Percentiles rank a stretch among this genome's conserved stretches.
Evolutionary conservation across 2,113 vertebrate genomes (phyloP).

Genomic region (Balaeniceps rex): DNA sequence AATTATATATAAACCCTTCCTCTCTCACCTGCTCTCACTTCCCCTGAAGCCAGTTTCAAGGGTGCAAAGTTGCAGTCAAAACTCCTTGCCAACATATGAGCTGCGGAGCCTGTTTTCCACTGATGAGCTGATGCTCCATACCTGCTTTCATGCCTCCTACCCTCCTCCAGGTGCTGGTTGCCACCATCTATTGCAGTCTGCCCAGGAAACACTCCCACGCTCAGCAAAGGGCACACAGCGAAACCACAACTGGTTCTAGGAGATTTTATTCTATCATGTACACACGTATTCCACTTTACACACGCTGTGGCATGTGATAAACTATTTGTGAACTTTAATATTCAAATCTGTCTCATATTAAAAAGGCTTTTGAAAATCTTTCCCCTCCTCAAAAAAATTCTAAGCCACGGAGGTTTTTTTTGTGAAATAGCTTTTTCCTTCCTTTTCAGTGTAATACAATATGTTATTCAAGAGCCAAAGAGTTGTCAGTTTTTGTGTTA

Average conservation of each 20-base stretch:
- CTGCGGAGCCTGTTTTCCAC: rapidly evolving
- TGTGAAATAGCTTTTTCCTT: background rate
- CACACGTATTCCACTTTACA: background rate
- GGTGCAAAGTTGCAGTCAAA: background rate
- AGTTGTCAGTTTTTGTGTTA: conserved; percentile 35
- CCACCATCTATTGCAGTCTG: background rate
- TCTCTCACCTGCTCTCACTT: background rate
- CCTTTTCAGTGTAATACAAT: background rate
- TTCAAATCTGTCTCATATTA: background rate
- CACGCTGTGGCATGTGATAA: background rate
- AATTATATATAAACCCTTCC: no score
- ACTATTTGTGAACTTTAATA: background rate
- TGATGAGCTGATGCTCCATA: rapidly evolving
- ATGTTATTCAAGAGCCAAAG: background rate
- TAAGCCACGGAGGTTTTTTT: background rate
- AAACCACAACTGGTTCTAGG: rapidly evolving
- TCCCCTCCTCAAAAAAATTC: background rate
- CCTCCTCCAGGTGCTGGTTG: rapidly evolving
- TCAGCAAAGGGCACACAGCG: rapidly evolving
- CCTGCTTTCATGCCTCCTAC: background rate
- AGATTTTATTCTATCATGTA: rapidly evolving
- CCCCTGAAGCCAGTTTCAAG: background rate
- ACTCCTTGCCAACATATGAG: background rate
- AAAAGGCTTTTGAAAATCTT: background rate
- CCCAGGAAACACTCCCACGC: background rate